Conservation (phyloP, 2,888 invertebrate species). For the Podotricha telesiphe region DNA sequence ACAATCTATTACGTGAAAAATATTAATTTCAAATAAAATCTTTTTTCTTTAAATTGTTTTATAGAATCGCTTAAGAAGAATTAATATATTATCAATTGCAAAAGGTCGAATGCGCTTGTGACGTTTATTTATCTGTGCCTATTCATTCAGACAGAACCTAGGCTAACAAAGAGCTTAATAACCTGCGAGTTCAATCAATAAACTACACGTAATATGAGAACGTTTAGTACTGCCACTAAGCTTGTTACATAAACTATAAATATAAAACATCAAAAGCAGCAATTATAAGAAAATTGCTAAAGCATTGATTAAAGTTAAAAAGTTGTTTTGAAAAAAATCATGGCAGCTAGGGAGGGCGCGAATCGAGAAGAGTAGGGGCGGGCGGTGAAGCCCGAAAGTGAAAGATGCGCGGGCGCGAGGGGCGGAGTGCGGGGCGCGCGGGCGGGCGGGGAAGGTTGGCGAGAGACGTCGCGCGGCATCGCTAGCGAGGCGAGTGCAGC, state of each 20-base stretch:
- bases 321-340: slow-evolving; percentile 1
- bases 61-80: background rate
- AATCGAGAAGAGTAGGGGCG: slow-evolving; percentile 27
- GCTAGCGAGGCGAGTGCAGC: slow-evolving; percentile 62
- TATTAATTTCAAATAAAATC: slow-evolving; percentile 7
- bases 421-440: slow-evolving; percentile 48
- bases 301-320: background rate
- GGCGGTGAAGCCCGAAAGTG: slow-evolving; percentile 62
- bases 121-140: slow-evolving; percentile 16
- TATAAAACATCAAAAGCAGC: slow-evolving; percentile 2
- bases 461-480: slow-evolving; percentile 61
- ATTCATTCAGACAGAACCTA: slow-evolving; percentile 31
- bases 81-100: slow-evolving; percentile 17
- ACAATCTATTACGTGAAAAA: background rate
- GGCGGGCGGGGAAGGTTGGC: slow-evolving; percentile 42
- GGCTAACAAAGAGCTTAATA: slow-evolving; percentile 36
- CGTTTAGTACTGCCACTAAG: background rate
- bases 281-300: background rate
- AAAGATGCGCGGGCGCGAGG: slow-evolving; percentile 69
- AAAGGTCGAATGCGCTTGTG: slow-evolving; percentile 23
- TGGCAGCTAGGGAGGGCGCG: slow-evolving; percentile 8
- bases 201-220: slow-evolving; percentile 20
- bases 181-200: slow-evolving; percentile 29
- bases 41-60: background rate
- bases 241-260: slow-evolving; percentile 4